Conservation (phyloP, 2,113 vertebrate genomes). For the Sigmodon hispidus region DNA sequence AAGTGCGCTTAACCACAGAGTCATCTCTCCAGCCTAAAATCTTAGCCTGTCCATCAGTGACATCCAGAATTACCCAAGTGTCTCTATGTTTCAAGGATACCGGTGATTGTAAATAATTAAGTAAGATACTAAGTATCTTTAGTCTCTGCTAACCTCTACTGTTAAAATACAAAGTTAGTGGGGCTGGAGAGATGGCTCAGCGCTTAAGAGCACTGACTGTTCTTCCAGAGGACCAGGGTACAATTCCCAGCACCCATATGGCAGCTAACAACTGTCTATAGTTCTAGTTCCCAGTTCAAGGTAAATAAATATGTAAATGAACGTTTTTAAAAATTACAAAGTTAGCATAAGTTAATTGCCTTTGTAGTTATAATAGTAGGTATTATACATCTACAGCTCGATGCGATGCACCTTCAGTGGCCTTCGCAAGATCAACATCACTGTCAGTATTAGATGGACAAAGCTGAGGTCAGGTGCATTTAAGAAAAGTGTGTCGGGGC, state of each 20-base stretch:
- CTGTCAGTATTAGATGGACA: not conserved
- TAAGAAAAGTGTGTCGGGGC: slow-evolving; percentile 13
- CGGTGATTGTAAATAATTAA: not conserved
- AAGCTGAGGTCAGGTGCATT: not conserved
- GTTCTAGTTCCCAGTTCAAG: too few species aligned
- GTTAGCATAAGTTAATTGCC: slow-evolving; percentile 37
- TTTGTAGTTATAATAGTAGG: not conserved
- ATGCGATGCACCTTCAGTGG: not conserved
- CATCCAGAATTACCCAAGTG: not conserved
- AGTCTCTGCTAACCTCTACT: not conserved
- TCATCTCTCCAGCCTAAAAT: not conserved
- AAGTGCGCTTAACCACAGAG: not conserved
- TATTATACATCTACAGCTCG: not conserved
- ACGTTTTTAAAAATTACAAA: not conserved
- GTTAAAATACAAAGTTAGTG: slow-evolving; percentile 11
- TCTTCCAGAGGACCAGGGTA: too few species aligned
- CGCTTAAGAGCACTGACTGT: too few species aligned
- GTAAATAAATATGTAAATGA: too few species aligned
- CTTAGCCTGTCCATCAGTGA: slow-evolving; percentile 21
- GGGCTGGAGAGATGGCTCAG: too few species aligned
- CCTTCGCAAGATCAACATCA: slow-evolving; percentile 3
- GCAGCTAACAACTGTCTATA: too few species aligned
- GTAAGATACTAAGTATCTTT: not conserved
- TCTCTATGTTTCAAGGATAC: slow-evolving; percentile 21
- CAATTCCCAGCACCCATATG: too few species aligned